Evolutionary conservation across 2,797 vertebrate genomes (phyloP).

Genomic region (Helarctos malayanus): DNA sequence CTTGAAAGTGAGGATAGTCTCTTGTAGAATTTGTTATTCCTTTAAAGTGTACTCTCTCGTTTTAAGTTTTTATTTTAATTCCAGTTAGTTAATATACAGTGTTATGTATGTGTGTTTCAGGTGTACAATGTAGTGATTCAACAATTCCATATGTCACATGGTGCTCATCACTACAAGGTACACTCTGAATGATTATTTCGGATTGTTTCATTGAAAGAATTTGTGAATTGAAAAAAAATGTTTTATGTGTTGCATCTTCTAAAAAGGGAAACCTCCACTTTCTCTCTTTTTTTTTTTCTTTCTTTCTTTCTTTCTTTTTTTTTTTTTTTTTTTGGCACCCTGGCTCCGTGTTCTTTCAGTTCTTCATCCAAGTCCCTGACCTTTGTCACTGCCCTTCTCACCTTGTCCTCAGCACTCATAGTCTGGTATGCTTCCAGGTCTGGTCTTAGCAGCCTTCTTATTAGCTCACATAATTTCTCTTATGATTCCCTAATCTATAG

Average conservation of each 20-base stretch:
- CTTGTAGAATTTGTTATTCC: slow-evolving; percentile 38
- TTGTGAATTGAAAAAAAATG: slow-evolving; percentile 58
- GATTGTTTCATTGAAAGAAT: slow-evolving; percentile 46
- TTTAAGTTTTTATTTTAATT: neutral
- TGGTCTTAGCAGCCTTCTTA: slow-evolving; percentile 19
- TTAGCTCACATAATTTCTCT: neutral
- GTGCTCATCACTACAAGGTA: neutral
- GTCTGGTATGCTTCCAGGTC: neutral
- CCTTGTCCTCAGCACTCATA: neutral
- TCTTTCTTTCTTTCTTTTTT: neutral
- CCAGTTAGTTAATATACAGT: neutral
- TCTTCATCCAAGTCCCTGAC: neutral
- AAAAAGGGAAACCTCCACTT: slow-evolving; percentile 8
- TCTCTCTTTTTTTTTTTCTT: too few species aligned
- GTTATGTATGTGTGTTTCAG: neutral
- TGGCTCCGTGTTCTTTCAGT: neutral
- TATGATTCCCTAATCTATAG: neutral
- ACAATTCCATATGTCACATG: neutral
- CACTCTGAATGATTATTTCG: neutral
- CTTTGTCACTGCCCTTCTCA: neutral
- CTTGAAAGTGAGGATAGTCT: slow-evolving; percentile 16
- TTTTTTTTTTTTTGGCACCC: neutral
- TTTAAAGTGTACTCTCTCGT: neutral
- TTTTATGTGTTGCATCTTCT: neutral
- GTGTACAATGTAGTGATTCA: neutral